Evolutionary conservation across 2,797 vertebrate species (phyloP).

Genomic region (Crypturellus tataupa): DNA sequence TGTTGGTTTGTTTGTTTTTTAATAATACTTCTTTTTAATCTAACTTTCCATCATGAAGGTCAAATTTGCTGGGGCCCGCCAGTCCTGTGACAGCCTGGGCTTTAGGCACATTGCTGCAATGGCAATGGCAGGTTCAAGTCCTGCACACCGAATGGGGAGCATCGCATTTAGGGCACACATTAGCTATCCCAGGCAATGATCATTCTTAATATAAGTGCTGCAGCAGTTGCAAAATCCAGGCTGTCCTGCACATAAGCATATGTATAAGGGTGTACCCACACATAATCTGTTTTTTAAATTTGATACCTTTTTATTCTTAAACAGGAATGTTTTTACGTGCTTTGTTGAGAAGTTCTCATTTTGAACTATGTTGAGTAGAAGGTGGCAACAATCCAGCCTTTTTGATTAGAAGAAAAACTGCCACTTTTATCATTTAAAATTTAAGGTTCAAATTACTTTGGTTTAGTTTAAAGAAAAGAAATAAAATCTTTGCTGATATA

Average conservation of each 20-base stretch:
- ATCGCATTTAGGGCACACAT: not conserved
- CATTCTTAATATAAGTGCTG: not conserved
- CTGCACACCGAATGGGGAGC: not conserved
- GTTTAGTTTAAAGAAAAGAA: constrained; percentile 6
- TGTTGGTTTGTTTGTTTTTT: not conserved
- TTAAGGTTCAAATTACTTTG: constrained; percentile 31
- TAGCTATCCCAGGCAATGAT: not conserved
- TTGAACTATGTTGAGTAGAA: constrained; percentile 28
- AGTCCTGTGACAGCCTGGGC: constrained; percentile 41
- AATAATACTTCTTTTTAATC: constrained; percentile 24
- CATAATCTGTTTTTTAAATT: not conserved
- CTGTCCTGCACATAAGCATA: constrained; percentile 16
- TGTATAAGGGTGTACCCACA: not conserved
- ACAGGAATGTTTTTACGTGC: constrained; percentile 17
- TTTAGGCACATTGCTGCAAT: not conserved
- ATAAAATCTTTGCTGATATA: constrained; percentile 26
- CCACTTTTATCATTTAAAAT: not conserved
- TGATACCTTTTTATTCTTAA: constrained; percentile 35
- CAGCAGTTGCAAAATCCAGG: not conserved
- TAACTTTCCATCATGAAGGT: constrained; percentile 46
- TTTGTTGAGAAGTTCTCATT: constrained; percentile 50
- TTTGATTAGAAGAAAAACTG: not conserved
- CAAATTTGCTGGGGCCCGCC: constrained; percentile 23
- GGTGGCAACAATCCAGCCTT: not conserved
- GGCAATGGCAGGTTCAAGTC: not conserved